Percentiles rank a stretch among this genome's conserved stretches.
Conservation (phyloP, 2,113 vertebrate genomes). For the Pipa parva region DNA sequence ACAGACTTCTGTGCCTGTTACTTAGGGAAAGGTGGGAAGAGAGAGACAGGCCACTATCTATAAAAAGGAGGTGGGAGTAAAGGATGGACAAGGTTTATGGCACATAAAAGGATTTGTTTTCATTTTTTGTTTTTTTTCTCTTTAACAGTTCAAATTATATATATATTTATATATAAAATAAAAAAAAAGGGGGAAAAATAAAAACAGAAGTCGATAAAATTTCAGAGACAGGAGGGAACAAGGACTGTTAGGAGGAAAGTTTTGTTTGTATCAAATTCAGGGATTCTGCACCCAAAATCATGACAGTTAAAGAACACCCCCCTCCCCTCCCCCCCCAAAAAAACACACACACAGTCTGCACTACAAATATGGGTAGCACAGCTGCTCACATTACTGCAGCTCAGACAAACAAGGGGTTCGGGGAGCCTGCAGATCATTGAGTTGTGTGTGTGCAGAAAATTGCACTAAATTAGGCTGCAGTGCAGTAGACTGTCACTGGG, state of each 20-base stretch:
- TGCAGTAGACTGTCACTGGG: not conserved
- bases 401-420: not conserved
- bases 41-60: constrained; percentile 18
- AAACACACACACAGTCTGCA: constrained; percentile 18
- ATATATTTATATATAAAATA: constrained; percentile 41
- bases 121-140: constrained; percentile 14
- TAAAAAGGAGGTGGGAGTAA: not conserved
- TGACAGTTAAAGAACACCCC: constrained; percentile 14
- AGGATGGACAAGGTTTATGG: constrained; percentile 32
- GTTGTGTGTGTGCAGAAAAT: constrained; percentile 24
- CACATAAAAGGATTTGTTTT: constrained; percentile 27
- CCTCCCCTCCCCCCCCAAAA: not conserved
- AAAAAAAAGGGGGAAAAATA: constrained; percentile 18
- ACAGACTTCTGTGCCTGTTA: constrained; percentile 41
- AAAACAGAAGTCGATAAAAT: constrained; percentile 28
- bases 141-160: constrained; percentile 42
- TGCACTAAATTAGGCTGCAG: constrained; percentile 20
- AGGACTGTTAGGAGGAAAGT: constrained; percentile 6
- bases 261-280: constrained; percentile 31
- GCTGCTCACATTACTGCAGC: constrained; percentile 22
- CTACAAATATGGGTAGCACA: constrained; percentile 10
- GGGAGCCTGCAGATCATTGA: constrained; percentile 31
- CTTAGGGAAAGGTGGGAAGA: not conserved
- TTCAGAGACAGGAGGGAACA: constrained; percentile 11
- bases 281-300: constrained; percentile 8